phyloP scores from a whole-genome alignment of 23 tunicate species.

The Corella eumyota region DNA sequence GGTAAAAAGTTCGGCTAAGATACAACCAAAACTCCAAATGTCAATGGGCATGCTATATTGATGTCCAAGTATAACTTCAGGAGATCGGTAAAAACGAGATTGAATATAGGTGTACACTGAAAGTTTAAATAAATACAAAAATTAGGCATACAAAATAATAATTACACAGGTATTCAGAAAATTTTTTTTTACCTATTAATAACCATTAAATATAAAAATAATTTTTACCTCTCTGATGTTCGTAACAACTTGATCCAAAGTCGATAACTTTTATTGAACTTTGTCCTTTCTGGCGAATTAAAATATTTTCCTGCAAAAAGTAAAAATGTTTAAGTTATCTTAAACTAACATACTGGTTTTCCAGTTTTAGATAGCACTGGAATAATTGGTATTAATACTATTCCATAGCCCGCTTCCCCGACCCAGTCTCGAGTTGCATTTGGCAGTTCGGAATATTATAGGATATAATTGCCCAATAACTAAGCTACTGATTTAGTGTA shows the following conservation, averaged over 20 bases:
- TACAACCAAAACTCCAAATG: constrained; percentile 98
- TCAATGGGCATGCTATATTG: constrained; percentile 92
- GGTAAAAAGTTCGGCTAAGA: constrained; percentile 85
- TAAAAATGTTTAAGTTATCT: not conserved
- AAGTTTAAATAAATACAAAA: not conserved
- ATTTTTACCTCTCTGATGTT: constrained; percentile 77
- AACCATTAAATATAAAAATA: not conserved
- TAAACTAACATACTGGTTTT: not conserved
- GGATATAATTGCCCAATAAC: too few species aligned
- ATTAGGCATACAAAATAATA: not conserved
- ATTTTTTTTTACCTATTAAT: not conserved
- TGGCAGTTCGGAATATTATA: too few species aligned
- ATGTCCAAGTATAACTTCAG: constrained; percentile 97
- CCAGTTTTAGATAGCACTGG: too few species aligned
- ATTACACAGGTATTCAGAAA: not conserved
- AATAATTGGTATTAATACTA: too few species aligned
- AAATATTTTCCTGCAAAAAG: constrained; percentile 75
- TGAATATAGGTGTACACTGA: constrained; percentile 99
- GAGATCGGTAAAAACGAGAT: constrained; percentile 98
- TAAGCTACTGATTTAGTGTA: too few species aligned
- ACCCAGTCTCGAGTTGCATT: too few species aligned
- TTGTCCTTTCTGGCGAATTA: constrained; percentile 92
- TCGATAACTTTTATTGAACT: constrained; percentile 94
- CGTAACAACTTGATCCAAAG: constrained; percentile 99
- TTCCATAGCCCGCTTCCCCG: too few species aligned